Evolutionary conservation across 2,888 invertebrate genomes (phyloP).

Genomic region (Melanchra persicariae): DNA sequence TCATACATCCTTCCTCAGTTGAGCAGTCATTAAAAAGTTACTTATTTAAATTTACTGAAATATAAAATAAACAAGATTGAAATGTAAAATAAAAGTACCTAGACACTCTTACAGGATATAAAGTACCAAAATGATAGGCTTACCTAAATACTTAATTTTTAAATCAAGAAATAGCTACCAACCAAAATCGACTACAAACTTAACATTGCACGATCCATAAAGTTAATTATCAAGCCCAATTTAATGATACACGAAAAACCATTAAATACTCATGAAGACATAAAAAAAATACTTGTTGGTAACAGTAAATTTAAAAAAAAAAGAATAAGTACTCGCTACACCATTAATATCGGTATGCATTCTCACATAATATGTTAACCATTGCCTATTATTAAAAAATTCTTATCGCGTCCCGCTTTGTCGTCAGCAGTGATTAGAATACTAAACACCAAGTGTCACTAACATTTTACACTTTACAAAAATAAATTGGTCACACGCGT

Average conservation of each 20-base stretch:
- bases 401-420: slow-evolving; percentile 57
- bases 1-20: background rate
- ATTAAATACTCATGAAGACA: slow-evolving; percentile 6
- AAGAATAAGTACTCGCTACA: background rate
- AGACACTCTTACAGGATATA: too few species aligned
- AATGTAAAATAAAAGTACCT: background rate
- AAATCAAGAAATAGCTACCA: background rate
- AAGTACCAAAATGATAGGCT: background rate
- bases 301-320: slow-evolving; percentile 4
- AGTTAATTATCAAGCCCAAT: background rate
- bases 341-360: slow-evolving; percentile 36
- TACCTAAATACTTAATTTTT: background rate
- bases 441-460: slow-evolving; percentile 61
- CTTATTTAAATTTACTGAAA: too few species aligned
- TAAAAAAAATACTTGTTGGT: slow-evolving; percentile 23
- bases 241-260: slow-evolving; percentile 9
- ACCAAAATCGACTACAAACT: background rate
- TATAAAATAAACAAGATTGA: background rate
- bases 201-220: background rate
- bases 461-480: slow-evolving; percentile 54
- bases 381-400: slow-evolving; percentile 37
- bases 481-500: slow-evolving; percentile 60
- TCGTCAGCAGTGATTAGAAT: slow-evolving; percentile 63
- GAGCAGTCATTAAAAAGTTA: background rate
- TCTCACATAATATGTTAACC: slow-evolving; percentile 18